Conservation (phyloP, 35 echinoderm and acorn worm genomes). For the Lytechinus pictus region DNA sequence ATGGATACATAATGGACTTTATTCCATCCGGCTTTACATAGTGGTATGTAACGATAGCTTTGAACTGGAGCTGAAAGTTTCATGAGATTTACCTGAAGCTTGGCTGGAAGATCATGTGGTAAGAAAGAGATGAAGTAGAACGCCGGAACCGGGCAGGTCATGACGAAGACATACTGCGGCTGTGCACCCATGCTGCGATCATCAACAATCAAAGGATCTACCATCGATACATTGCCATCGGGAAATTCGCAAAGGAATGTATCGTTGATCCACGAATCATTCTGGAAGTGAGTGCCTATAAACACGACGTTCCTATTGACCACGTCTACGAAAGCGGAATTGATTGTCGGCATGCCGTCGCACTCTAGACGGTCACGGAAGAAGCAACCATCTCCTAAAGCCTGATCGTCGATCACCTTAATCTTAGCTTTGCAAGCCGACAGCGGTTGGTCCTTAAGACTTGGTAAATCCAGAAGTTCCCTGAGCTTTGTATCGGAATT, state of each 20-base stretch:
- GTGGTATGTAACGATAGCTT: slow-evolving; percentile 53
- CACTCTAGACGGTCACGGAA: slow-evolving; percentile 22
- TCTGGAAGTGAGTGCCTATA: slow-evolving; percentile 62
- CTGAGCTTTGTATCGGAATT: background rate
- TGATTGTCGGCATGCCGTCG: slow-evolving; percentile 81
- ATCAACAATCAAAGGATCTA: slow-evolving; percentile 76
- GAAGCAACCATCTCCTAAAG: slow-evolving; percentile 28
- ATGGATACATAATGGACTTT: slow-evolving; percentile 66
- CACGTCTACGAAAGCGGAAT: slow-evolving; percentile 81
- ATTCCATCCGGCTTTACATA: slow-evolving; percentile 36
- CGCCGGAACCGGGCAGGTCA: slow-evolving; percentile 72
- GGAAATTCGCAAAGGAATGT: slow-evolving; percentile 82
- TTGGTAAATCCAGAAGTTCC: background rate
- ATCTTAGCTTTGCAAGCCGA: background rate
- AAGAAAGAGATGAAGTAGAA: slow-evolving; percentile 25
- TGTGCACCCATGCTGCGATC: slow-evolving; percentile 79
- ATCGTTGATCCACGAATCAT: slow-evolving; percentile 64
- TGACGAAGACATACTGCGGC: slow-evolving; percentile 79
- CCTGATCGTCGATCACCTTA: background rate
- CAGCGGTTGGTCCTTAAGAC: background rate
- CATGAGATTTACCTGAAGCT: background rate
- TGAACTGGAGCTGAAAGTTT: slow-evolving; percentile 45
- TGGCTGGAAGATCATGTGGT: background rate
- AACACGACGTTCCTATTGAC: slow-evolving; percentile 68
- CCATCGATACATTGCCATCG: slow-evolving; percentile 51